phyloP scores from a whole-genome alignment of 2,888 invertebrate genomes.

The Microdon myrmicae region DNA sequence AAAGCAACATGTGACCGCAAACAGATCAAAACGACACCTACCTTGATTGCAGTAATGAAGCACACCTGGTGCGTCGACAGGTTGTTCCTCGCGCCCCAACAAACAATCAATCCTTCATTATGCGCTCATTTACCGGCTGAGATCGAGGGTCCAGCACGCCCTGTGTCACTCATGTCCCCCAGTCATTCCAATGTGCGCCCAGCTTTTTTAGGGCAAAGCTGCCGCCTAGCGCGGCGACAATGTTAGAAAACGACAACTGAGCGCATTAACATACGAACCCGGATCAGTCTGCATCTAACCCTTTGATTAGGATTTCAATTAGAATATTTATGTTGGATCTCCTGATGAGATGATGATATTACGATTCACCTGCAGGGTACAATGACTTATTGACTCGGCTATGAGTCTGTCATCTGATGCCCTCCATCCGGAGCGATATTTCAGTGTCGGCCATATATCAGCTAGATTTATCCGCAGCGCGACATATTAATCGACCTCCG shows the following conservation, averaged over 20 bases:
- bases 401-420: background rate
- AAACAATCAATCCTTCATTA: slow-evolving; percentile 38
- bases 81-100: slow-evolving; percentile 43
- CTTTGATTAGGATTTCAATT: slow-evolving; percentile 40
- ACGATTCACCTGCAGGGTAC: background rate
- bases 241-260: slow-evolving; percentile 1
- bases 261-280: slow-evolving; percentile 39
- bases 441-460: slow-evolving; percentile 33
- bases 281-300: slow-evolving; percentile 18
- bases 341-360: slow-evolving; percentile 26
- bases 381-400: slow-evolving; percentile 21
- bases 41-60: slow-evolving; percentile 31
- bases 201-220: slow-evolving; percentile 13
- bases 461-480: slow-evolving; percentile 33
- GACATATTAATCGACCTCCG: slow-evolving; percentile 39
- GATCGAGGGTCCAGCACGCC: slow-evolving; percentile 8
- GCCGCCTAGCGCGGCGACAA: slow-evolving; percentile 23
- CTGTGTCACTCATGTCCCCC: slow-evolving; percentile 12
- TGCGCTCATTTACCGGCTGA: slow-evolving; percentile 20
- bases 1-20: slow-evolving; percentile 22
- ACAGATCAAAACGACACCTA: slow-evolving; percentile 39
- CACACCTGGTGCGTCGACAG: slow-evolving; percentile 42
- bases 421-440: slow-evolving; percentile 14
- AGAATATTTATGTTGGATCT: slow-evolving; percentile 38
- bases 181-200: background rate